Base-by-base conservation (phyloP, 2,797 vertebrate genomes). In the Hippoglossus hippoglossus region DNA sequence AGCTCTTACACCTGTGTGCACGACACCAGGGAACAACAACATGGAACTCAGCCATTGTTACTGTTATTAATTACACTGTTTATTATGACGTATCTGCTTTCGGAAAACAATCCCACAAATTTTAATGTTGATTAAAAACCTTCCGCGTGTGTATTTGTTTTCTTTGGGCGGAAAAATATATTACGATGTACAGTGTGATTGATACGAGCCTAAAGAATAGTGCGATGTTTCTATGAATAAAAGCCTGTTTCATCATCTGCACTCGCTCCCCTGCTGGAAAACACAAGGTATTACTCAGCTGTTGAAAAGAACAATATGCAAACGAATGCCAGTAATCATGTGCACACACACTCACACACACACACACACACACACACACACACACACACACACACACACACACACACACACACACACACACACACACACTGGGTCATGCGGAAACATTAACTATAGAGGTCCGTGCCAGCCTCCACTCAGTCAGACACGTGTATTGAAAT, bases 101-200 rank as follows among this genome's bases (percentile, higher is more conserved):
- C 28, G 52, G 21, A 58, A 63, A 64, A 55, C 13, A 39, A 34
- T 71, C 44, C 18, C 0, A 34, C 36, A 59, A 56, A 82, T 80
- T 71, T 71, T 73, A 71, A 84, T 73, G 72, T 73, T 78, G 68
- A 84, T 80, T 73, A 67, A 78, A 78, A 73, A 21, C 8, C 31
- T 34, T 34, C 10, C 0, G 9, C 2, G 31, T 9, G 31, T 10
- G 31, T 12, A 56, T 67, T 53, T 75, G 53, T 71, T 26, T 55
- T 63, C 51, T 58, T 71, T 13, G 26, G 26, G 53, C 24, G 41
- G 15, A 3, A 41, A 68, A 71, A 71, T 70, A 61, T 49, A 77
- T 67, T 7, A 34, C 7, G 70, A 74, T 39, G 57, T 34, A 3
- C 50, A 39, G 3, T 53, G 80, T 54, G 77, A 85, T 83, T 73